Percentiles rank a stretch among this genome's conserved stretches.
phyloP scores from a whole-genome alignment of 2,797 vertebrate genomes.

The Spinus pinus region DNA sequence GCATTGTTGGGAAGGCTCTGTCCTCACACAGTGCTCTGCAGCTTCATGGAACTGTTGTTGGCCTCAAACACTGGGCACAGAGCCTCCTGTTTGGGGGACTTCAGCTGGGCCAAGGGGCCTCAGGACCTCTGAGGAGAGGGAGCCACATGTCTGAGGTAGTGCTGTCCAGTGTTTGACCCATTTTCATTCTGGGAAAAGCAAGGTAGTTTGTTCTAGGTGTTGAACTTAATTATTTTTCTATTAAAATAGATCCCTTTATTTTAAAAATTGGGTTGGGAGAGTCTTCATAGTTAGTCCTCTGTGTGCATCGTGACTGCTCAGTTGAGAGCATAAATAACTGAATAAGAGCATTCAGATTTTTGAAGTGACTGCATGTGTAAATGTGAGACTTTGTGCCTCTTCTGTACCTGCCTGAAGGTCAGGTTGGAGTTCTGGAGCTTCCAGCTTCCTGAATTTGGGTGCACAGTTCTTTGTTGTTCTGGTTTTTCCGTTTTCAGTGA shows the following conservation, averaged over 20 bases:
- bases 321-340: neutral
- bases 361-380: neutral
- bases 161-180: neutral
- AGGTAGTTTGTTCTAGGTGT: neutral
- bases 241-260: neutral
- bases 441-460: neutral
- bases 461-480: neutral
- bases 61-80: accelerated
- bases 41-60: accelerated
- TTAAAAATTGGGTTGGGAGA: neutral
- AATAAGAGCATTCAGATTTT: neutral
- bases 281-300: neutral
- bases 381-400: neutral
- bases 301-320: neutral
- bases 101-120: neutral
- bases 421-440: neutral
- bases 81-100: neutral
- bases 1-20: neutral
- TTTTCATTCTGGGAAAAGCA: neutral
- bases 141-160: neutral
- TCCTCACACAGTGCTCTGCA: neutral
- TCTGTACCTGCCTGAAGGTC: neutral
- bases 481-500: neutral
- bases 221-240: neutral
- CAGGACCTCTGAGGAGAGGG: neutral